Evolutionary conservation across 2,888 invertebrate genomes (phyloP).

Genomic region (Dorcus parallelipipedus): DNA sequence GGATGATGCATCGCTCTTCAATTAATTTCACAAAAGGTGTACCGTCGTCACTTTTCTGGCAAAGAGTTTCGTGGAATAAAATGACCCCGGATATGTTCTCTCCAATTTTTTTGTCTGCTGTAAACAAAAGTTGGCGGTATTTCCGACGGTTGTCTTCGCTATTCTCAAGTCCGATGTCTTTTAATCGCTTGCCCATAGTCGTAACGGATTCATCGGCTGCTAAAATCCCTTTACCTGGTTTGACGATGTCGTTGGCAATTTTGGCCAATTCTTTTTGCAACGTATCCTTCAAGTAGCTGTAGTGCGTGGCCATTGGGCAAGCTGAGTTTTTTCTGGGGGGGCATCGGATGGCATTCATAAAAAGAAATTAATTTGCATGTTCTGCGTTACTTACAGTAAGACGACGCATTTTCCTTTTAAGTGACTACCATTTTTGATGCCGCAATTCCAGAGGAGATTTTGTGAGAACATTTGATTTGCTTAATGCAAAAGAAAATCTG

Average conservation of each 20-base stretch:
- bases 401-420: no score
- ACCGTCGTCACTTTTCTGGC: conserved; percentile 61
- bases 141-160: conserved; percentile 81
- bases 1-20: conserved; percentile 52
- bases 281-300: conserved; percentile 73
- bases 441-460: no score
- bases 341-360: no score
- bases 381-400: no score
- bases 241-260: conserved; percentile 83
- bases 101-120: conserved; percentile 46
- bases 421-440: no score
- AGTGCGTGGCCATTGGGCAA: conserved; percentile 18
- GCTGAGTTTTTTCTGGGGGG: no score
- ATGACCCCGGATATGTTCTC: conserved; percentile 63
- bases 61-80: conserved; percentile 64
- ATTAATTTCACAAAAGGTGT: conserved; percentile 54
- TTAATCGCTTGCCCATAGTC: conserved; percentile 84
- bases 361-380: no score
- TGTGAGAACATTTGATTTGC: no score
- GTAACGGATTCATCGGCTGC: conserved; percentile 96
- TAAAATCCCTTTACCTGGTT: conserved; percentile 90
- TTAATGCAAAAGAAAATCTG: no score
- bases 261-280: conserved; percentile 79
- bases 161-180: conserved; percentile 85
- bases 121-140: conserved; percentile 59